Evolutionary conservation across 2,113 vertebrate genomes (phyloP).

Genomic region (Myrmecophaga tridactyla): DNA sequence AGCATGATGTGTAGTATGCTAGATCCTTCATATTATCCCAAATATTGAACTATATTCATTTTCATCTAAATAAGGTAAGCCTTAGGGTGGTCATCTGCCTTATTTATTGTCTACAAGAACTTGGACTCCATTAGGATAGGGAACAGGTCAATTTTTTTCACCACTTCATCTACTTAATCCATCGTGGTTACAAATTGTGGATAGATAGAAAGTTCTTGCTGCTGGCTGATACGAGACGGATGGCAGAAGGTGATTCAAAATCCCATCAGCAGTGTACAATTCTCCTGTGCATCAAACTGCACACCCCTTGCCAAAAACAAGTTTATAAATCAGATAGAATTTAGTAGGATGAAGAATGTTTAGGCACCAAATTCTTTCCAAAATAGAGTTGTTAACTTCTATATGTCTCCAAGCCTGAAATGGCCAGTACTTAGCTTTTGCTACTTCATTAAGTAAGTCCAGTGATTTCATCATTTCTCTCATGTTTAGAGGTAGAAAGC

Average conservation of each 20-base stretch:
- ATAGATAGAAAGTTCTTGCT: not conserved
- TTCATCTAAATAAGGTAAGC: not conserved
- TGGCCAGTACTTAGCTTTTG: not conserved
- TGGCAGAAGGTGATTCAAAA: not conserved
- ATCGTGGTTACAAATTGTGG: fast-evolving
- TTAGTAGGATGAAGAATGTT: not conserved
- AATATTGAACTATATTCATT: not conserved
- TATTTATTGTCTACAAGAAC: not conserved
- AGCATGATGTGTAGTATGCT: fast-evolving
- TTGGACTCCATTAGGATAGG: not conserved
- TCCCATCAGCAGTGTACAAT: not conserved
- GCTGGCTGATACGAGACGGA: not conserved
- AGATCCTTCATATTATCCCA: not conserved
- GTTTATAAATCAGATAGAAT: not conserved
- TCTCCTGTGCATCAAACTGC: not conserved
- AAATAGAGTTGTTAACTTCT: not conserved
- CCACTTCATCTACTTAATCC: not conserved
- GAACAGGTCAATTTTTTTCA: not conserved
- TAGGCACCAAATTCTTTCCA: not conserved
- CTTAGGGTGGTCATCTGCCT: not conserved
- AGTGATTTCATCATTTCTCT: not conserved
- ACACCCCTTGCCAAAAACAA: not conserved
- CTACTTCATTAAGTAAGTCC: not conserved
- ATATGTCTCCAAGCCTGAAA: not conserved
- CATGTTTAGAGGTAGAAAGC: constrained; percentile 3